Conservation (phyloP, 1,140 invertebrate genomes). For the Scaptomyza montana region DNA sequence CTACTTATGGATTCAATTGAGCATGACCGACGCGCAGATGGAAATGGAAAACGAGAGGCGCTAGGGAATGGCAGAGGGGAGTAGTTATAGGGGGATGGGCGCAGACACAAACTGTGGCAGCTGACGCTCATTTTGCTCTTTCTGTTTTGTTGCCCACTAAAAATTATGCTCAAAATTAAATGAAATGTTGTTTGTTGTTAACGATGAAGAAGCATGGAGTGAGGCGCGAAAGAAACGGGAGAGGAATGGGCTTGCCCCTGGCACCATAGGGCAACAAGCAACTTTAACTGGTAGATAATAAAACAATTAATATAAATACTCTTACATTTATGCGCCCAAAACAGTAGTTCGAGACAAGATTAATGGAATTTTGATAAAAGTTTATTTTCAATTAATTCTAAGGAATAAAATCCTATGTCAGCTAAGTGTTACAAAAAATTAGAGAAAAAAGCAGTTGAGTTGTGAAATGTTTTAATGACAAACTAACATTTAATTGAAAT, state of each 20-base stretch:
- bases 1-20: constrained; percentile 82
- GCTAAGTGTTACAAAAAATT: no score
- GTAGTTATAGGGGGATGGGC: neutral
- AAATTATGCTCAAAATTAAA: constrained; percentile 80
- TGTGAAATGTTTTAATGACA: no score
- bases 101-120: constrained; percentile 46
- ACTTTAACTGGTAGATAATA: neutral
- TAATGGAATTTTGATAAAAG: no score
- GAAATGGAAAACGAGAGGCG: neutral
- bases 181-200: constrained; percentile 55
- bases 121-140: constrained; percentile 51
- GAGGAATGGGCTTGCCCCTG: neutral
- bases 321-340: neutral
- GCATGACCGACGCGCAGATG: constrained; percentile 56
- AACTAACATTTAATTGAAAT: no score
- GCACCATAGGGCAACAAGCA: neutral
- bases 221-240: neutral
- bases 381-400: no score
- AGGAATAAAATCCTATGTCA: no score
- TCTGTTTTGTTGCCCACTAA: constrained; percentile 54
- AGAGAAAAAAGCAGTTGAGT: no score
- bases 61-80: neutral
- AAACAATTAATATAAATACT: neutral
- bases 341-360: no score
- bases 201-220: neutral